Conservation (phyloP, 2,113 vertebrate genomes). For the Etheostoma cragini region DNA sequence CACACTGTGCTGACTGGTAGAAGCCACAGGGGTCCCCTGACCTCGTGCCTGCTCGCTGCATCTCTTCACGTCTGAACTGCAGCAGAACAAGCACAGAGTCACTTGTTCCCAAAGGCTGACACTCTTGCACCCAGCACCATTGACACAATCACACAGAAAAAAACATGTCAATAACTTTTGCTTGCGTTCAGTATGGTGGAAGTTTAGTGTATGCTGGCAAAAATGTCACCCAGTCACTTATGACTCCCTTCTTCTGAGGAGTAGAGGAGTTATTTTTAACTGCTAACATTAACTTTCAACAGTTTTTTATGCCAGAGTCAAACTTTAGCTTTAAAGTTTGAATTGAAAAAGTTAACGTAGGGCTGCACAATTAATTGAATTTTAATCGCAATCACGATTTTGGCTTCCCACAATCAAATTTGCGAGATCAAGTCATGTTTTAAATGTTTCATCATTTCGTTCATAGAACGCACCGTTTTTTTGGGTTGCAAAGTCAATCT, state of each 20-base stretch:
- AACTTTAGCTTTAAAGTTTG: too few species aligned
- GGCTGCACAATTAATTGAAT: too few species aligned
- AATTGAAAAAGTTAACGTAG: too few species aligned
- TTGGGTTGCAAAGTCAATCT: too few species aligned
- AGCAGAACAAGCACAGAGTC: constrained; percentile 50
- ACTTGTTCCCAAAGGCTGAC: constrained; percentile 26
- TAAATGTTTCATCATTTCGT: too few species aligned
- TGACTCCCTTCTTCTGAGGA: not conserved
- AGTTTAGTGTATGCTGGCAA: constrained; percentile 31
- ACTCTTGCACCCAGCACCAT: constrained; percentile 16
- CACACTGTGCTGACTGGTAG: constrained; percentile 40
- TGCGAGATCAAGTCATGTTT: too few species aligned
- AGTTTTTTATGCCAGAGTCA: not conserved
- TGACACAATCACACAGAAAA: not conserved
- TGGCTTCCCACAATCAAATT: too few species aligned
- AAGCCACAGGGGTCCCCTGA: constrained; percentile 50
- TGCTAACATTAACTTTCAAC: not conserved
- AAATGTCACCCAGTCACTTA: constrained; percentile 32
- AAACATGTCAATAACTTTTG: constrained; percentile 9
- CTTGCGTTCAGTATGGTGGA: constrained; percentile 1
- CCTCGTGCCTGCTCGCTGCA: constrained; percentile 34
- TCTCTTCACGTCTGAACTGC: constrained; percentile 33
- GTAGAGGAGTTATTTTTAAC: not conserved
- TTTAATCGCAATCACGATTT: too few species aligned
- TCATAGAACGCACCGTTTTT: too few species aligned